Conservation (phyloP, 2,113 vertebrate species). For the Colistium nudipinnis region DNA sequence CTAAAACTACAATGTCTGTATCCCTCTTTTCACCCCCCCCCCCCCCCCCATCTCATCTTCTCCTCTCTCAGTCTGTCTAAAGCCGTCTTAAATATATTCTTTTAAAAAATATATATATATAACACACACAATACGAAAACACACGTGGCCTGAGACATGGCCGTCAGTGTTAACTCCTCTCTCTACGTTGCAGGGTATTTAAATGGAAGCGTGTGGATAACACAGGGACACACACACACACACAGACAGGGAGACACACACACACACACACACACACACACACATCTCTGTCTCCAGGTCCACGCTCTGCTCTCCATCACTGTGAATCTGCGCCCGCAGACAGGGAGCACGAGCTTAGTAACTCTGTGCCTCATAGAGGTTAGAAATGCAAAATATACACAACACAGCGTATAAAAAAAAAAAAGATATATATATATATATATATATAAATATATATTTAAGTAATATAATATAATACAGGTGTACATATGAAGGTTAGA, state of each 20-base stretch:
- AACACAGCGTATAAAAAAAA: neutral
- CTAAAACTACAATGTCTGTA: conserved; percentile 75
- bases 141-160: conserved; percentile 34
- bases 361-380: conserved; percentile 64
- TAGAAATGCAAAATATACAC: conserved; percentile 22
- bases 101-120: neutral
- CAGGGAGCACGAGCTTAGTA: conserved; percentile 46
- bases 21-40: conserved; percentile 2
- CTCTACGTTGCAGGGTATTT: conserved; percentile 60
- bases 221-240: conserved; percentile 48
- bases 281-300: conserved; percentile 4
- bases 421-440: neutral
- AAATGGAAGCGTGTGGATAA: conserved; percentile 42
- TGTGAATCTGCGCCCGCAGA: conserved; percentile 65
- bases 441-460: conserved; percentile 5
- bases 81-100: conserved; percentile 45
- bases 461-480: neutral
- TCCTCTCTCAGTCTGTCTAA: conserved; percentile 15
- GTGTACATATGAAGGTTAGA: conserved; percentile 28
- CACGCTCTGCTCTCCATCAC: conserved; percentile 52
- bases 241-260: neutral
- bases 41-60: neutral
- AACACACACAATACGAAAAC: conserved; percentile 7
- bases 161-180: conserved; percentile 57
- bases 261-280: neutral